These are phyloP conservation scores for Eurytoma californica DNA, from an alignment of 2,888 invertebrate species.

Conservation along the genomic window DNA sequence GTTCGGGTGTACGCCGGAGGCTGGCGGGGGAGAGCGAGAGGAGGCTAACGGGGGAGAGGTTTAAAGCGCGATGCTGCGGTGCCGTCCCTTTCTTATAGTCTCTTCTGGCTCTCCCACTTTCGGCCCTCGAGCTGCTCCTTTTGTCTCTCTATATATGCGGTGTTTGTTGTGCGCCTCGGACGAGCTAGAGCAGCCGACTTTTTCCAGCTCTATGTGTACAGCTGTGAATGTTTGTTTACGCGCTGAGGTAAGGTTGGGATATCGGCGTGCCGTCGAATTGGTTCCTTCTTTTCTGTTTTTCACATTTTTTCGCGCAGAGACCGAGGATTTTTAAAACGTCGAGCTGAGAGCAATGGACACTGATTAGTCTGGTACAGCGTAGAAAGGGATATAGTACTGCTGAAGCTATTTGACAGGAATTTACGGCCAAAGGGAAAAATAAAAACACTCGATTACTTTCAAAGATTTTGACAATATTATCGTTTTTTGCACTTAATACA, in stretches of 20 bases:
- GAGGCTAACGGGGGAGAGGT: background rate
- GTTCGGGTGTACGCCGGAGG: background rate
- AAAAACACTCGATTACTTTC: no score
- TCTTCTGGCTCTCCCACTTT: constrained; percentile 15
- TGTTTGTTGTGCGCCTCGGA: background rate
- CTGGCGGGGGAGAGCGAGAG: background rate
- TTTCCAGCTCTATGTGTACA: background rate
- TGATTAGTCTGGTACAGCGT: no score
- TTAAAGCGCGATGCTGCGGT: constrained; percentile 15
- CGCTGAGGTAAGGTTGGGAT: constrained; percentile 21
- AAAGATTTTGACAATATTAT: no score
- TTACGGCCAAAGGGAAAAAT: no score
- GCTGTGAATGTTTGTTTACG: constrained; percentile 29
- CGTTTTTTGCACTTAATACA: no score
- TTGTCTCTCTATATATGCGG: constrained; percentile 22
- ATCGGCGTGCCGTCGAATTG: background rate
- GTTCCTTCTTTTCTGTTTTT: no score
- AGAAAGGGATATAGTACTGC: no score
- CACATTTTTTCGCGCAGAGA: no score
- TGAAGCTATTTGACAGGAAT: no score
- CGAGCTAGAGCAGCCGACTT: no score
- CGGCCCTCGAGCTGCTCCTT: constrained; percentile 12
- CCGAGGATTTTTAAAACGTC: no score
- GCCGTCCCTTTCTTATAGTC: background rate
- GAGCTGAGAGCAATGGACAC: no score